phyloP scores from a whole-genome alignment of 2,113 vertebrate genomes.

The Gorilla gorilla region DNA sequence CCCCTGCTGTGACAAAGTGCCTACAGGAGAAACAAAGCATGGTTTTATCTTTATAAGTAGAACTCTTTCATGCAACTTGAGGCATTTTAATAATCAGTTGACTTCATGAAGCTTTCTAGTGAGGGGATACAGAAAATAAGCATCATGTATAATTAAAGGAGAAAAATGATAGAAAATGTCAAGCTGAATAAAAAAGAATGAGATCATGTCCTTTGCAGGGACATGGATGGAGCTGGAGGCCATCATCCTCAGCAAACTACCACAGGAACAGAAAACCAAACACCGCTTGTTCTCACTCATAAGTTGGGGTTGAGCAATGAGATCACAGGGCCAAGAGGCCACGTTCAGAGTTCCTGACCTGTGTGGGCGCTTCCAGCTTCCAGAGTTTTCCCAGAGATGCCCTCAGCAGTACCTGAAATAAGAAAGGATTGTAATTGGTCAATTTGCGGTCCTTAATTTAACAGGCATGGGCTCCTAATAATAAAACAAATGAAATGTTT shows the following conservation, averaged over 20 bases:
- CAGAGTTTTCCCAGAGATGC: neutral
- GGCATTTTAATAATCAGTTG: neutral
- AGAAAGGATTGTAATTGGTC: neutral
- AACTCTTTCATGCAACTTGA: neutral
- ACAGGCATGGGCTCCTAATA: neutral
- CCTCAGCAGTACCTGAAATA: neutral
- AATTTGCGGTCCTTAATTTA: neutral
- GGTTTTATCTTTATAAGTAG: neutral
- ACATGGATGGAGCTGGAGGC: too few relatives aligned
- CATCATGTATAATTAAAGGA: neutral
- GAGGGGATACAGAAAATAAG: neutral
- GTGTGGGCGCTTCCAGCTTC: neutral
- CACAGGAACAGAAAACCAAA: too few relatives aligned
- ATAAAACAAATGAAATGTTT: neutral
- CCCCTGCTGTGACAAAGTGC: neutral
- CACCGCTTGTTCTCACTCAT: too few relatives aligned
- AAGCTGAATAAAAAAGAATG: too few relatives aligned
- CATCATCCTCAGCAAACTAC: too few relatives aligned
- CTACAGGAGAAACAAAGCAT: neutral
- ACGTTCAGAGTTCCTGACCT: neutral
- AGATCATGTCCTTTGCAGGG: too few relatives aligned
- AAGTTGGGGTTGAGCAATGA: too few relatives aligned
- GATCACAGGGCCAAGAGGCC: neutral
- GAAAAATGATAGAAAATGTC: neutral
- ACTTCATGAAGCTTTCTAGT: neutral